These are phyloP conservation scores for Epinephelus lanceolatus DNA, from an alignment of 2,113 vertebrate genomes.

Conservation along the genomic window DNA sequence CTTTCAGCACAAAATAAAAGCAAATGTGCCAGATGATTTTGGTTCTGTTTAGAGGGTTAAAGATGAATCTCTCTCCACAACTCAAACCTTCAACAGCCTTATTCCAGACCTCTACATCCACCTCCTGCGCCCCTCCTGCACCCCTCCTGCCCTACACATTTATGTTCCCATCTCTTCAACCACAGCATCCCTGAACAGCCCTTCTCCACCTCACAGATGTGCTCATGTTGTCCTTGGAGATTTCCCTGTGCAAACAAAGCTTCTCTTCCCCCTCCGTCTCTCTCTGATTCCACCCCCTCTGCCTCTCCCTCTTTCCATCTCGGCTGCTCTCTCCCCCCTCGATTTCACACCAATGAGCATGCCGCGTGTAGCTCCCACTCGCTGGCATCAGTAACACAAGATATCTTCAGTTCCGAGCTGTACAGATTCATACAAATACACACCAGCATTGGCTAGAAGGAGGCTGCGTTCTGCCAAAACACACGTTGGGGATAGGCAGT, in stretches of 20 bases:
- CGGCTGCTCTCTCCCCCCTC: slow-evolving; percentile 51
- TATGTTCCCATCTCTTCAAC: slow-evolving; percentile 15
- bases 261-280: slow-evolving; percentile 25
- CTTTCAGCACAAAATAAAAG: background rate
- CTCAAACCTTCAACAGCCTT: background rate
- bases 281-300: slow-evolving; percentile 52
- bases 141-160: background rate
- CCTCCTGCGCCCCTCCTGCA: background rate
- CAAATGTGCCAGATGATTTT: background rate
- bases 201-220: slow-evolving; percentile 60
- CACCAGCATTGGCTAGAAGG: slow-evolving; percentile 43
- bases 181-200: slow-evolving; percentile 14
- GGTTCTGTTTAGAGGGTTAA: background rate
- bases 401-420: slow-evolving; percentile 68
- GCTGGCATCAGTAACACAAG: slow-evolving; percentile 76
- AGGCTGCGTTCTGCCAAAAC: slow-evolving; percentile 54
- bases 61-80: background rate
- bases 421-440: slow-evolving; percentile 62
- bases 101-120: background rate
- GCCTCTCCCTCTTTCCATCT: slow-evolving; percentile 55
- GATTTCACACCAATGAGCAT: slow-evolving; percentile 80
- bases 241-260: slow-evolving; percentile 69
- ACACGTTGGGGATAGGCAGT: slow-evolving; percentile 54
- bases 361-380: slow-evolving; percentile 78
- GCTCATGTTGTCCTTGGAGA: slow-evolving; percentile 70